phyloP scores from a whole-genome alignment of 1,140 invertebrate genomes.

The Spodoptera frugiperda region DNA sequence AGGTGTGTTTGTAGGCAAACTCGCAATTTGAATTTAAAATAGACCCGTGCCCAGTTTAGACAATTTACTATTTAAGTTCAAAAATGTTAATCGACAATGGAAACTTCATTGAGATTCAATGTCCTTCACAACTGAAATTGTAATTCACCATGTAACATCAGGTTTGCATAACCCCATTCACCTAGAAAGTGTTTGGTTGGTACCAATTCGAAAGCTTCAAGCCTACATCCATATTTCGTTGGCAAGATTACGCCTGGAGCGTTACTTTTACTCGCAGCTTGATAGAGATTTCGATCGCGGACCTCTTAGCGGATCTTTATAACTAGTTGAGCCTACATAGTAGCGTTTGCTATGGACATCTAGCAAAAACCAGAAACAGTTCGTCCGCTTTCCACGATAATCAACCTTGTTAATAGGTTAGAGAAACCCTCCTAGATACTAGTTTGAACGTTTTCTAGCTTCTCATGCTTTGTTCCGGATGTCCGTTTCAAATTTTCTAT shows the following conservation, averaged over 20 bases:
- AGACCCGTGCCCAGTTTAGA: constrained; percentile 38
- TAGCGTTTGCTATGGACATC: constrained; percentile 67
- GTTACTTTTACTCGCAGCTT: constrained; percentile 71
- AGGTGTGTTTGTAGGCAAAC: constrained; percentile 43
- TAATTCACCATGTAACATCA: constrained; percentile 78
- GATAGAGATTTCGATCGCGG: constrained; percentile 67
- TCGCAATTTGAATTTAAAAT: constrained; percentile 41
- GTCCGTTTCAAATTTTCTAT: constrained; percentile 48
- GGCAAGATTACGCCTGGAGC: constrained; percentile 75
- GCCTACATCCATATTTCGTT: constrained; percentile 79
- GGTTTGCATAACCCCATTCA: constrained; percentile 82
- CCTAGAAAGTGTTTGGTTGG: constrained; percentile 82
- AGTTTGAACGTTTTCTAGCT: constrained; percentile 69
- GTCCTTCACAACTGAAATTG: constrained; percentile 61
- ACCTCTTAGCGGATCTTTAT: constrained; percentile 66
- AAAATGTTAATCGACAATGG: constrained; percentile 47
- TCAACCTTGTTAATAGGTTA: constrained; percentile 77
- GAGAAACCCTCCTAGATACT: constrained; percentile 72
- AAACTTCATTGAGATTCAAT: constrained; percentile 71
- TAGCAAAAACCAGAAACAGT: constrained; percentile 78
- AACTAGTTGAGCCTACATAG: constrained; percentile 78
- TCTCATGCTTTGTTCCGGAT: constrained; percentile 61
- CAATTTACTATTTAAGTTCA: constrained; percentile 48
- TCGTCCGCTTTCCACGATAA: constrained; percentile 77
- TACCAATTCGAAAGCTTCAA: constrained; percentile 78